Evolutionary conservation across 2,888 invertebrate genomes (phyloP), one percentile per base, ranked within the genome.

Genomic region (Acleris holmiana): DNA sequence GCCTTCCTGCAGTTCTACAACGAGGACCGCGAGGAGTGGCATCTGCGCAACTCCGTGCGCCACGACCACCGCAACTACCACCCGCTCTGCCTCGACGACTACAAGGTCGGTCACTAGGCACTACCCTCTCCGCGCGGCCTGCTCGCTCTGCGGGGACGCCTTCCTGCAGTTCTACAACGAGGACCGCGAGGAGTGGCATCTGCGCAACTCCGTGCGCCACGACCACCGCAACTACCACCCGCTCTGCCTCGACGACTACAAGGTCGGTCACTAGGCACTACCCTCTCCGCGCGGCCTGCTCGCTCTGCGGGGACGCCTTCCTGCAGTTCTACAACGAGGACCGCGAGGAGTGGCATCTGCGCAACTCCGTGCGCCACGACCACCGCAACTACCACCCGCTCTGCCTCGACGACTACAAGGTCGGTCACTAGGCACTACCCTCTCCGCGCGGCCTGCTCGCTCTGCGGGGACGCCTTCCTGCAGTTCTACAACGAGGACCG

Each of bases 1-100:
- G 94, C 94, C 70, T 99, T 99, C 90, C 97, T 98, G 72, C 97
- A 98, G 85, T 99, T 98, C 92, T 99, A 97, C 92, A 97, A 99
- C 84, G 98, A 99, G 87, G 99, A 99, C 76, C 95, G 96, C 71
- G 99, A 99, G 85, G 99, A 98, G 82, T 99, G 99, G 99, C 98
- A 98, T 81, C 93, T 99, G 29, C 91, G 96, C 68, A 96, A 97
- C 81, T 98, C 99, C 0, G 93, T 97, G 19, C 93, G 94, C 6
- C 95, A 96, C 40, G 95, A 97, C 62, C 95, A 94, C 0, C 94
- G 94, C 69, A 95, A 95, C 73, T 99, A 97, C 83, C 98, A 99
- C 92, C 98, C 98, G 0, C 86, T 97, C 40, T 99, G 99, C 86
- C 96, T 96, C 74, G 97, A 98, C 70, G 98, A 98, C 80, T 95